Percentiles rank a stretch among this genome's conserved stretches.
Evolutionary conservation across 2,113 vertebrate genomes (phyloP).

Genomic region (Pluvialis apricaria): DNA sequence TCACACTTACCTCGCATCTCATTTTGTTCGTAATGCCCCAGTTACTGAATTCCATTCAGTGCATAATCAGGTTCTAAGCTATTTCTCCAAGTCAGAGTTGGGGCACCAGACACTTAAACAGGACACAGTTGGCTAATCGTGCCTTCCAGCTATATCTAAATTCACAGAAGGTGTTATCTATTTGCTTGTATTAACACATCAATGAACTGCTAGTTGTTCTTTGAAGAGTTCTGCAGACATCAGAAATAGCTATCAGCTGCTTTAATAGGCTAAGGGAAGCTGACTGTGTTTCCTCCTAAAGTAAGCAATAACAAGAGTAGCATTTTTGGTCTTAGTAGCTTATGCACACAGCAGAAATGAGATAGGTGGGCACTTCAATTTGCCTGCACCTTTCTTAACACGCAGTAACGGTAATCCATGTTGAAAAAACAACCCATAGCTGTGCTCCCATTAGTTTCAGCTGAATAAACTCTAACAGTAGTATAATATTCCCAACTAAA

Average conservation of each 20-base stretch:
- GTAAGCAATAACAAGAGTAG: background rate
- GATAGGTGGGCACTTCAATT: background rate
- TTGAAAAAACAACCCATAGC: background rate
- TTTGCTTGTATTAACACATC: background rate
- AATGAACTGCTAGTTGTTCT: background rate
- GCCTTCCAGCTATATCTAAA: constrained; percentile 18
- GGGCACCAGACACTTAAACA: background rate
- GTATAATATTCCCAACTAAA: background rate
- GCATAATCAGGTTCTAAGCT: background rate
- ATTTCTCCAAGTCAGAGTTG: background rate
- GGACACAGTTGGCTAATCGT: background rate
- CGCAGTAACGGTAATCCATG: background rate
- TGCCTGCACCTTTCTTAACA: background rate
- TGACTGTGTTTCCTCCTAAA: background rate
- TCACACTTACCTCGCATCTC: background rate
- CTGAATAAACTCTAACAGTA: background rate
- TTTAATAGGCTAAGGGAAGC: background rate
- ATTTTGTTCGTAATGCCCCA: background rate
- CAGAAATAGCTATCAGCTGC: background rate
- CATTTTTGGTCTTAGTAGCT: background rate
- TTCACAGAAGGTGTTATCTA: background rate
- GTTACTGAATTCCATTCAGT: background rate
- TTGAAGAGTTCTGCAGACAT: background rate
- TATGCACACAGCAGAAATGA: background rate
- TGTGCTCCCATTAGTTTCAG: background rate